A percentile compares a stretch with the other conserved stretches of the same genome.
These are phyloP conservation scores for Drosophila miranda DNA, from an alignment of 1,140 invertebrate genomes.

Conservation along the genomic window DNA sequence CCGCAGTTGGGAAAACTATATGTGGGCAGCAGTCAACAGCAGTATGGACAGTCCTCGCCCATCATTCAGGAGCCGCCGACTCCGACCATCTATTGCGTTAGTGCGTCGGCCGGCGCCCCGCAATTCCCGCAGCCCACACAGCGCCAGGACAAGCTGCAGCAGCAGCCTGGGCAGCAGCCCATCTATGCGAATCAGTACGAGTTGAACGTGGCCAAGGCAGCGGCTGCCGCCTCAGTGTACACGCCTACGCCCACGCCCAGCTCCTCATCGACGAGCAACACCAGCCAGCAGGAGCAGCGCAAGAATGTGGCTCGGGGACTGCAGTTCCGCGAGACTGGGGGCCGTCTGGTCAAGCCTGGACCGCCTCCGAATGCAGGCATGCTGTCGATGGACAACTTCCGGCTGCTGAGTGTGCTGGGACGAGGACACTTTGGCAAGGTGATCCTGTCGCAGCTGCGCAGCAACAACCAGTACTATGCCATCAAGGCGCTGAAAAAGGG, in stretches of 20 bases:
- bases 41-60: constrained; percentile 70
- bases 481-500: constrained; percentile 99
- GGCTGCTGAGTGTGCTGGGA: constrained; percentile 97
- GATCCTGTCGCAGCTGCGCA: constrained; percentile 97
- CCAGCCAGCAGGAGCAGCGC: constrained; percentile 70
- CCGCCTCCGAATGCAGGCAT: constrained; percentile 65
- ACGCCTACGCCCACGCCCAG: constrained; percentile 3
- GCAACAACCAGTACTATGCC: constrained; percentile 97
- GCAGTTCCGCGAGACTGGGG: constrained; percentile 87
- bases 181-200: constrained; percentile 82
- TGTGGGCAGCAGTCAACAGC: constrained; percentile 58
- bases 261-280: constrained; percentile 22
- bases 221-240: constrained; percentile 42
- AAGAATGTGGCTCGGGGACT: constrained; percentile 84
- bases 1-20: constrained; percentile 76
- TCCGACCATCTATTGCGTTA: constrained; percentile 70
- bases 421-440: constrained; percentile 99
- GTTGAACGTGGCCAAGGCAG: constrained; percentile 69
- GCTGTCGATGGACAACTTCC: constrained; percentile 96
- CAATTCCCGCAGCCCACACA: constrained; percentile 75
- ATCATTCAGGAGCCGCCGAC: constrained; percentile 81
- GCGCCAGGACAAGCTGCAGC: constrained; percentile 58
- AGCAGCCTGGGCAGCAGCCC: constrained; percentile 65
- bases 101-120: constrained; percentile 33
- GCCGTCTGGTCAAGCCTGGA: constrained; percentile 87